A percentile compares a stretch with the other conserved stretches of the same genome.
phyloP scores from a whole-genome alignment of 2,888 invertebrate genomes.

The Catotricha subobsoleta region DNA sequence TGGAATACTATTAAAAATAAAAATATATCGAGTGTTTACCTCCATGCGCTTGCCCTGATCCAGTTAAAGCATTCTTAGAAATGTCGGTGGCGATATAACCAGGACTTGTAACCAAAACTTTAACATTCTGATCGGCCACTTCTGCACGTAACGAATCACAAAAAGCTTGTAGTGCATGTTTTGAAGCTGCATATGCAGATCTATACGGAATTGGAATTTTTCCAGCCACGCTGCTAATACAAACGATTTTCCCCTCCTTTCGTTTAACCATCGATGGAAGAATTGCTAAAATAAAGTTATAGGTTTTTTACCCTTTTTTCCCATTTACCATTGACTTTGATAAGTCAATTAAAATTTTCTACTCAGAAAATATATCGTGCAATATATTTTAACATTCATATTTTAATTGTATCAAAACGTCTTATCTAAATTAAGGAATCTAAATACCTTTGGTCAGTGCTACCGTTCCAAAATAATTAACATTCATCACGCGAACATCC shows the following conservation, averaged over 20 bases:
- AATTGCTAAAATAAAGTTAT: slow-evolving; percentile 28
- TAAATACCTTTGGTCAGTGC: slow-evolving; percentile 71
- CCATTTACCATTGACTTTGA: too few species aligned
- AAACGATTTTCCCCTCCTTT: slow-evolving; percentile 64
- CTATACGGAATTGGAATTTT: slow-evolving; percentile 76
- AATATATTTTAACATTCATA: not conserved
- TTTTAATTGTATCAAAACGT: not conserved
- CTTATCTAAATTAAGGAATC: not conserved
- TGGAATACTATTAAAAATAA: slow-evolving; percentile 21
- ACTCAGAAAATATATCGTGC: not conserved
- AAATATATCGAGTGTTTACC: slow-evolving; percentile 38
- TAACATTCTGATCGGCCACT: slow-evolving; percentile 52
- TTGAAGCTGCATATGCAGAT: slow-evolving; percentile 79
- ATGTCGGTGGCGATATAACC: slow-evolving; percentile 77
- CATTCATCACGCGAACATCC: slow-evolving; percentile 70
- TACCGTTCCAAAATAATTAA: slow-evolving; percentile 92
- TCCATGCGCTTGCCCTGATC: slow-evolving; percentile 57
- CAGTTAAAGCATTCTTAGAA: slow-evolving; percentile 79
- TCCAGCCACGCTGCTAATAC: slow-evolving; percentile 85
- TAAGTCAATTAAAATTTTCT: not conserved
- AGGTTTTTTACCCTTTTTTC: too few species aligned
- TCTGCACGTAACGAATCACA: slow-evolving; percentile 81
- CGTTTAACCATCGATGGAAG: slow-evolving; percentile 64
- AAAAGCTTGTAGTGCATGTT: slow-evolving; percentile 90
- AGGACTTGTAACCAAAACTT: slow-evolving; percentile 76